Evolutionary conservation across 1,140 invertebrate genomes (phyloP), one percentile per base, ranked within the genome.

Genomic region (Drosophila orosa): DNA sequence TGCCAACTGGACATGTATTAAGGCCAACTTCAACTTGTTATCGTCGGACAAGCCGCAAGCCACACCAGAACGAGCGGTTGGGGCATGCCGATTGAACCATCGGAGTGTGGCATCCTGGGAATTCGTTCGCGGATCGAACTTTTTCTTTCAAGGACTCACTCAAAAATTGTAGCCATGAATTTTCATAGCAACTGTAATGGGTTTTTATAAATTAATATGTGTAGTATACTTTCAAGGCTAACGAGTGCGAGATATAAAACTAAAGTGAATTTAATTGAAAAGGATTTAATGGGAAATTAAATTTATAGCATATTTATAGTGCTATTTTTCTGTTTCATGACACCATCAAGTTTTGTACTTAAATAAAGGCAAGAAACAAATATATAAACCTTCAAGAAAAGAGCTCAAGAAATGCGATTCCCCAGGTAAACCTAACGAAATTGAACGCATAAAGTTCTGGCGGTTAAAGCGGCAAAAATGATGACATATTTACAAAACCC

Each of bases 1-100:
- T 73, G 72, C 78, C 80, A 85, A 67, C 83, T 87, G 82, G 83
- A 85, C 82, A 75, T 82, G 83, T 78, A 78, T 85, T 85, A 86
- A 82, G 80, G 78, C 24, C 82, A 87, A 87, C 69, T 71, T 78
- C 35, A 63, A 78, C 62, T 74, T 63, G 71, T 74, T 74, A 74
- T 74, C 68, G 39, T 39, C 31, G 25, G 52, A 55, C 50, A 48
- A 44, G 33, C 40, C 65, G 37, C 67, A 55, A 29, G 40, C 33
- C 65, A 33, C 65, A 29, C 33, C 33, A 42, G 27, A 50, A 67
- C 61, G 42, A 66, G 33, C 15, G 33, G 44, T 50, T 35, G 22
- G 61, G 31, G 63, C 25, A 27, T 39, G 33, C 42, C 66, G 52
- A 72, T 72, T 72, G 67, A 71, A 58, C 40, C 52, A 47, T 72